Conservation (phyloP, 2,888 invertebrate species). For the Griposia aprilina region DNA sequence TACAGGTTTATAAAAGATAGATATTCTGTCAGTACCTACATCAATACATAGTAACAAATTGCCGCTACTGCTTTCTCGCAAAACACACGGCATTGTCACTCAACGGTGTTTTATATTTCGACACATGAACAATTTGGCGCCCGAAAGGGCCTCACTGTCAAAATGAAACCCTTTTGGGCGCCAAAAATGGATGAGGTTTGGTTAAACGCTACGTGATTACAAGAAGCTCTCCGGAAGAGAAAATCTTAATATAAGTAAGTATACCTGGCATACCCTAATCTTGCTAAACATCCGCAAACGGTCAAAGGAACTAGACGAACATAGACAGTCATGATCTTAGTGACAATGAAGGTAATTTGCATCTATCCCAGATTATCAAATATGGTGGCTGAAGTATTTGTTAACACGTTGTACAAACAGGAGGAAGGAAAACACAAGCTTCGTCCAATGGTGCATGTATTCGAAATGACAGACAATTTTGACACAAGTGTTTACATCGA, state of each 20-base stretch:
- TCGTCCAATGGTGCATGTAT: too few species aligned
- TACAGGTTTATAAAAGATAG: neutral
- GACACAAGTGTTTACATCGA: too few species aligned
- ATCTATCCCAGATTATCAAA: conserved; percentile 37
- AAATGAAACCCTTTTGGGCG: neutral
- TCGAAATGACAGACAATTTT: too few species aligned
- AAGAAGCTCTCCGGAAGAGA: neutral
- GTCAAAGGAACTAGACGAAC: conserved; percentile 12
- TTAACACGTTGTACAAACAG: too few species aligned
- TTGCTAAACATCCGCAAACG: conserved; percentile 12
- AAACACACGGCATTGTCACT: neutral
- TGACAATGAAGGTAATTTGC: conserved; percentile 49
- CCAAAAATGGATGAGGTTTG: neutral
- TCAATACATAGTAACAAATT: neutral
- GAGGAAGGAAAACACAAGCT: too few species aligned
- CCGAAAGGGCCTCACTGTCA: neutral
- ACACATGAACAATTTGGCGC: neutral
- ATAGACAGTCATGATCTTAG: conserved; percentile 4
- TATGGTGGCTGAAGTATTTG: too few species aligned
- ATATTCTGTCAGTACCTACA: neutral
- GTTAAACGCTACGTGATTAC: neutral
- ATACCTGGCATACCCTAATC: neutral
- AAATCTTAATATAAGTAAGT: neutral
- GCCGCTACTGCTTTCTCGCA: neutral
- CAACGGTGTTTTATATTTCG: neutral